Evolutionary conservation across 2,113 vertebrate species (phyloP).

Genomic region (Silurus glanis): DNA sequence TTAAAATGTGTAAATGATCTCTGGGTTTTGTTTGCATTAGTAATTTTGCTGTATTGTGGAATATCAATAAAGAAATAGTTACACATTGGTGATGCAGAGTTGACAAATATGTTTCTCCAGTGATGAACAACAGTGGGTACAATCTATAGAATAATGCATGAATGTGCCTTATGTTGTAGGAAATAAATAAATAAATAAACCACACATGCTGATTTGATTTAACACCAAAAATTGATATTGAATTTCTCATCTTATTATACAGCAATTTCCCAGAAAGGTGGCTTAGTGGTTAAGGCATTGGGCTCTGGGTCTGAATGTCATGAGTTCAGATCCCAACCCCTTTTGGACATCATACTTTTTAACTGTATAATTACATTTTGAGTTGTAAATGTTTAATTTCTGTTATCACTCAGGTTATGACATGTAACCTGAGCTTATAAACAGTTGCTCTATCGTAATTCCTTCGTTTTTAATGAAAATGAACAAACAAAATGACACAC

Average conservation of each 20-base stretch:
- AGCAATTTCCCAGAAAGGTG: background rate
- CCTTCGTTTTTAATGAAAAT: background rate
- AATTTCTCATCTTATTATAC: background rate
- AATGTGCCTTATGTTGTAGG: background rate
- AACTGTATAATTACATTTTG: background rate
- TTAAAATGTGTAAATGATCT: background rate
- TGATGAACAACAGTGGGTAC: background rate
- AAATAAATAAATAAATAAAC: background rate
- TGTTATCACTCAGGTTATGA: background rate
- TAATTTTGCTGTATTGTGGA: background rate
- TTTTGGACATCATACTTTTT: background rate
- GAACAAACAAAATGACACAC: too few relatives aligned
- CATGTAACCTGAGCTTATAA: background rate
- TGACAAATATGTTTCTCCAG: background rate
- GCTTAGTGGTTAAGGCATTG: too few relatives aligned
- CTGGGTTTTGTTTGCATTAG: slow-evolving; percentile 25
- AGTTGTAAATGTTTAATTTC: background rate
- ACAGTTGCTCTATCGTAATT: background rate
- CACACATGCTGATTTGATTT: background rate
- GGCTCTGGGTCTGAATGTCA: too few relatives aligned
- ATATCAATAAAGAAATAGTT: slow-evolving; percentile 2
- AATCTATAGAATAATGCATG: background rate
- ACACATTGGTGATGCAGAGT: background rate
- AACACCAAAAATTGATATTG: background rate
- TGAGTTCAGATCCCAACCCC: too few relatives aligned